A percentile compares a stretch with the other conserved stretches of the same genome.
Conservation (phyloP, 1,140 invertebrate species). For the Bursaphelenchus mucronatus region DNA sequence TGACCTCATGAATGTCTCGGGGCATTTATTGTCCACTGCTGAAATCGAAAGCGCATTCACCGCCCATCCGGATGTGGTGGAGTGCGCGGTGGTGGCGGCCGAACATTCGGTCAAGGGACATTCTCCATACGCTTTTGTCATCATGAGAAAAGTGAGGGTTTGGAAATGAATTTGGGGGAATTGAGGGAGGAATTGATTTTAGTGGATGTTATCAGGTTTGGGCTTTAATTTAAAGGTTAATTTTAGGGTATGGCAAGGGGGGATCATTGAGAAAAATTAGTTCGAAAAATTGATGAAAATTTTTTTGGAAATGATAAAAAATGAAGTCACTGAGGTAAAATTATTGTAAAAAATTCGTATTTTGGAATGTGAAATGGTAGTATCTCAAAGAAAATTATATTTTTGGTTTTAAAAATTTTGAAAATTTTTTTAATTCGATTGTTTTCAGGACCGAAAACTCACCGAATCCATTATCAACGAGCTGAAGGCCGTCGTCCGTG, state of each 20-base stretch:
- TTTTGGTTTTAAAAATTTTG: too few relatives aligned
- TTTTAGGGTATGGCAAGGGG: not conserved
- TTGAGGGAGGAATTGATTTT: too few relatives aligned
- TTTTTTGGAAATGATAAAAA: too few relatives aligned
- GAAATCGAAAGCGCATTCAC: conserved; percentile 83
- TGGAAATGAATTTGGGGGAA: conserved; percentile 20
- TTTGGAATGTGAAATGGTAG: too few relatives aligned
- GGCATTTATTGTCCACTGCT: conserved; percentile 91
- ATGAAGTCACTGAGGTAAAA: too few relatives aligned
- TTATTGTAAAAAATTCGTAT: too few relatives aligned
- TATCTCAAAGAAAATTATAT: too few relatives aligned
- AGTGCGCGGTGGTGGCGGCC: conserved; percentile 88
- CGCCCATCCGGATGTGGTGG: conserved; percentile 76
- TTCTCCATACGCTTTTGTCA: conserved; percentile 91
- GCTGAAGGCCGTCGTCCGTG: conserved; percentile 69
- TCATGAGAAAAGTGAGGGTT: conserved; percentile 61
- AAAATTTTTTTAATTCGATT: not conserved
- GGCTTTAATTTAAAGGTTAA: too few relatives aligned
- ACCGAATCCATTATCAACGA: conserved; percentile 31
- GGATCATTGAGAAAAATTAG: too few relatives aligned
- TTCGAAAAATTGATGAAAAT: too few relatives aligned
- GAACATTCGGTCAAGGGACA: conserved; percentile 90
- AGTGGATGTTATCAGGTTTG: too few relatives aligned
- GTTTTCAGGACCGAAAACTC: conserved; percentile 29
- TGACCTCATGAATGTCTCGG: conserved; percentile 96